These are phyloP conservation scores for Altica lythri DNA, from an alignment of 2,888 invertebrate species.

Conservation along the genomic window DNA sequence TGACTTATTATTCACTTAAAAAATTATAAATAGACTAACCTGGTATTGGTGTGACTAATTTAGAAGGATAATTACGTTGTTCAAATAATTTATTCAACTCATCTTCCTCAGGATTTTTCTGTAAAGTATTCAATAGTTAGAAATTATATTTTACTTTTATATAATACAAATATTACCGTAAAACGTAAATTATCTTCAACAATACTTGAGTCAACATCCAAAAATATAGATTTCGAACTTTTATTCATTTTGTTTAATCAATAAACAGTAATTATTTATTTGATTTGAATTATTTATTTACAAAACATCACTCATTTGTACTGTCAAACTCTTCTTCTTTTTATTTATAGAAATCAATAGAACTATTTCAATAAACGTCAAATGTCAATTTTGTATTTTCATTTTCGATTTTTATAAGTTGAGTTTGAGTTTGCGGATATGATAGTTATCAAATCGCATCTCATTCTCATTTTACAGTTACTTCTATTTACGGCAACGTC, in stretches of 20 bases:
- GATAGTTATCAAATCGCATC: too few species aligned
- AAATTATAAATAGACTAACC: conserved; percentile 58
- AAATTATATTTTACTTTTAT: not conserved
- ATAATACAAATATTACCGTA: conserved; percentile 45
- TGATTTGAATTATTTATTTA: not conserved
- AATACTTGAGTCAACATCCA: conserved; percentile 54
- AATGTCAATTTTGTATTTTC: too few species aligned
- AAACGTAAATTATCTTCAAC: conserved; percentile 53
- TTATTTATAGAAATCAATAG: too few species aligned
- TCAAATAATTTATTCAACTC: conserved; percentile 64
- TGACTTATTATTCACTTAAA: not conserved
- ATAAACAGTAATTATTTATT: not conserved
- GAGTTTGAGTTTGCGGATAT: too few species aligned
- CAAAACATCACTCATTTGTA: not conserved
- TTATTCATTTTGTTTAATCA: not conserved
- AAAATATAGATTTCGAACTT: conserved; percentile 41
- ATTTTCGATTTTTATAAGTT: too few species aligned
- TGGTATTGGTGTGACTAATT: conserved; percentile 70
- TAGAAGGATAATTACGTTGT: conserved; percentile 57
- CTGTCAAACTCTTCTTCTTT: too few species aligned
- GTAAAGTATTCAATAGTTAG: conserved; percentile 28
- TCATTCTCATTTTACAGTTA: too few species aligned
- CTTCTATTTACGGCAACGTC: too few species aligned
- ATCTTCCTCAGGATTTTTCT: conserved; percentile 63
- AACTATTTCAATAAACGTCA: too few species aligned